A percentile compares a stretch with the other conserved stretches of the same genome.
Evolutionary conservation across 2,888 invertebrate genomes (phyloP).

Genomic region (Heliconius hortense): DNA sequence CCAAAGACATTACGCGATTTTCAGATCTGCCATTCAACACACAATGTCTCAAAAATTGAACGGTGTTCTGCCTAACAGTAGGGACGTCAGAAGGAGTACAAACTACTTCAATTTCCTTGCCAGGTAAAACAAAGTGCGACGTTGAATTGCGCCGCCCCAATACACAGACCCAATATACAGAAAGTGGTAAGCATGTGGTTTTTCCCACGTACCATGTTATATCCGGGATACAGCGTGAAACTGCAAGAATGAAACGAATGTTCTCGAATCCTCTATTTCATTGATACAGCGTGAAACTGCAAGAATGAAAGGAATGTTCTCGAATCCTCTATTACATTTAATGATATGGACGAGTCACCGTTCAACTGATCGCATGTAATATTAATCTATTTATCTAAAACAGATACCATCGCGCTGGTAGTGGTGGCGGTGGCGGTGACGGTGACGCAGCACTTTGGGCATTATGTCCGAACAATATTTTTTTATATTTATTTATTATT

Average conservation of each 20-base stretch:
- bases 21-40: no score
- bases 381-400: conserved; percentile 35
- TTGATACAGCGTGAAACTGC: background rate
- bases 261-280: conserved; percentile 8
- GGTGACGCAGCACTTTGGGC: conserved; percentile 20
- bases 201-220: background rate
- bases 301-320: conserved; percentile 12
- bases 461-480: background rate
- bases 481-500: background rate
- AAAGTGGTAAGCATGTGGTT: no score
- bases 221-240: background rate
- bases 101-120: no score
- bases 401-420: conserved; percentile 32
- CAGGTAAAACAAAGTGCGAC: no score
- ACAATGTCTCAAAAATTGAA: no score
- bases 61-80: background rate
- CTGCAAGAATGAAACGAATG: background rate
- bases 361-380: conserved; percentile 31
- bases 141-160: no score
- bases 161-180: no score
- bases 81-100: no score
- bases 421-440: background rate
- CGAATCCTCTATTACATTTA: background rate
- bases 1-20: no score
- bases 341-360: conserved; percentile 10